These are phyloP conservation scores for Gila robusta DNA, from an alignment of 2,797 vertebrate genomes.

Conservation along the genomic window DNA sequence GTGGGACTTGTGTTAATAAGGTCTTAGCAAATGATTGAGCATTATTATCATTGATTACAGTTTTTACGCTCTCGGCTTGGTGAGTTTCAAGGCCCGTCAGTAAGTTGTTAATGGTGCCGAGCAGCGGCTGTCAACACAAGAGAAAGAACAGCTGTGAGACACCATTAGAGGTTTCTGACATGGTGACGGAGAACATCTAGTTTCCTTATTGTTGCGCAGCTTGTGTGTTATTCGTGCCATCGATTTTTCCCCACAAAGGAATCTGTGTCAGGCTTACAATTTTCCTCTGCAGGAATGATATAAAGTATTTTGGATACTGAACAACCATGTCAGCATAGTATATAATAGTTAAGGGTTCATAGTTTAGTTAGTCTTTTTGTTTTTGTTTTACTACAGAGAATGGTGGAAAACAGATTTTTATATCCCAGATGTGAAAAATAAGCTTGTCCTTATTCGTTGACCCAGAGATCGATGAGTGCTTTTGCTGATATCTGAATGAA, in stretches of 20 bases:
- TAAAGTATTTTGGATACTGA: not conserved
- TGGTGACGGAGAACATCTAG: slow-evolving; percentile 39
- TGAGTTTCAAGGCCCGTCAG: slow-evolving; percentile 32
- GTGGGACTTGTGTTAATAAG: slow-evolving; percentile 39
- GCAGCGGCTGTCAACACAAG: slow-evolving; percentile 30
- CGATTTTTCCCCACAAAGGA: slow-evolving; percentile 1
- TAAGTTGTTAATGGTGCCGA: slow-evolving; percentile 29
- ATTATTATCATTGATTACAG: slow-evolving; percentile 54
- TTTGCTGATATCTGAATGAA: slow-evolving; percentile 45
- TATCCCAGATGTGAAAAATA: not conserved
- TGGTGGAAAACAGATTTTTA: slow-evolving; percentile 1
- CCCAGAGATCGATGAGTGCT: slow-evolving; percentile 56
- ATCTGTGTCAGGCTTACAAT: not conserved
- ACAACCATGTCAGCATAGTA: not conserved
- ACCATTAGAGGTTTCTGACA: slow-evolving; percentile 40
- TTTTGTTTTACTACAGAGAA: not conserved
- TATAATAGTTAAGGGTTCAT: not conserved
- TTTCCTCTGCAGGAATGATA: not conserved
- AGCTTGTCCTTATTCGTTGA: not conserved
- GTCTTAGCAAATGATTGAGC: slow-evolving; percentile 55
- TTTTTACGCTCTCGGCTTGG: slow-evolving; percentile 15
- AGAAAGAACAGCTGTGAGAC: slow-evolving; percentile 39
- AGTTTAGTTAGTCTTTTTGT: not conserved
- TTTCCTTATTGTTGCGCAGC: slow-evolving; percentile 33
- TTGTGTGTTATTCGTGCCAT: slow-evolving; percentile 33